Evolutionary conservation across 1,140 invertebrate species (phyloP), one percentile per base, ranked within the genome.

Genomic region (Mercenaria mercenaria): DNA sequence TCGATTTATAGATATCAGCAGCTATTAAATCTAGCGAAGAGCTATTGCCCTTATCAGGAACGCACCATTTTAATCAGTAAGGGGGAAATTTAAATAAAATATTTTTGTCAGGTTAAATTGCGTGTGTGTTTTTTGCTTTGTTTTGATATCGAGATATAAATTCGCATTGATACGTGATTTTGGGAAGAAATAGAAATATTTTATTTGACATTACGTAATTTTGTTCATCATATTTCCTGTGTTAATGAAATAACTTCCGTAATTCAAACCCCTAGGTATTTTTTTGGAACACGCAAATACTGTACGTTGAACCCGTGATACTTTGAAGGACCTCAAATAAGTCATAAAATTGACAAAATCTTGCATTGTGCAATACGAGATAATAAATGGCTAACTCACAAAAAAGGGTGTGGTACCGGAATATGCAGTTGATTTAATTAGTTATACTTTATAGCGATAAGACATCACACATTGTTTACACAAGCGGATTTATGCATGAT

Each of bases 1-100:
- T 64, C 59, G 59, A 64, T 64, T 64, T 64, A 64, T 64, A 64
- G 59, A 64, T 64, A 64, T n/a, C 52, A 59, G 15, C 23, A 59
- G 23, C 43, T 47, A 47, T 47, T 8, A 47, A 6, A 47, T 8
- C 43, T 47, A 15, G 43, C 15, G 6, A 47, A 47, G 43, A 47
- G 43, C 43, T 15, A 47, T 47, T 8, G 3, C 10, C 59, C 59
- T 64, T 64, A 64, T 64, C 59, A 64, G 59, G 26, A 29, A 6
- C 15, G n/a, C 10, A 26, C 59, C 4, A 64, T 64, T 64, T 64
- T 8, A 8, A 64, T 64, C 59, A 47, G 15, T 29, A 1, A 23
- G 52, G 52, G 52, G 59, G 4, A 56, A 56, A 56, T n/a, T 8
- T 13, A 56, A 64, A 64, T 64, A 29, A 64, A 64, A 64, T 64